phyloP scores from a whole-genome alignment of 2,888 invertebrate species.

The Drosophila macrospina region DNA sequence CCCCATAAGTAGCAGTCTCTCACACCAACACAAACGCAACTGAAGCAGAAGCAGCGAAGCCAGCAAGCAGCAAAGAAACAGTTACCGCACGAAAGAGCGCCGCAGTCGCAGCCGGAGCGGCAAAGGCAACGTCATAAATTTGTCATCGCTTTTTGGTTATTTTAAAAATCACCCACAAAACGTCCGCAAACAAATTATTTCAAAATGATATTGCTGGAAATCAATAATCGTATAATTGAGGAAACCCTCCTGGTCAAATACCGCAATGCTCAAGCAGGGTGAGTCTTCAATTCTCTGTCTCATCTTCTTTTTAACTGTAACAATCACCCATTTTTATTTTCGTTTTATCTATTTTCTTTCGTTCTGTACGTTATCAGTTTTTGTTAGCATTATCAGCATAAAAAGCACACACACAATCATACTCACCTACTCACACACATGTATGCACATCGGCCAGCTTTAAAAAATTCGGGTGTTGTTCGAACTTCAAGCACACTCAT shows the following conservation, averaged over 20 bases:
- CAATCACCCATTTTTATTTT: constrained; percentile 50
- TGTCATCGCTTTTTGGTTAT: constrained; percentile 65
- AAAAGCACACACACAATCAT: constrained; percentile 11
- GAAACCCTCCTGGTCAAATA: constrained; percentile 98
- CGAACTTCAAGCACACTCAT: constrained; percentile 51
- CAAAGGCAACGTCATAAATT: constrained; percentile 79
- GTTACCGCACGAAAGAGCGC: constrained; percentile 69
- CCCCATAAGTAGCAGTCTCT: constrained; percentile 59
- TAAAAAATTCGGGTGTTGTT: constrained; percentile 60
- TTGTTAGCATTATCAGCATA: constrained; percentile 50
- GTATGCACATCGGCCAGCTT: constrained; percentile 4
- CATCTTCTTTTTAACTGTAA: constrained; percentile 43
- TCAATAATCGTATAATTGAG: constrained; percentile 99
- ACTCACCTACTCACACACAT: neutral
- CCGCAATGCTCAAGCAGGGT: constrained; percentile 98
- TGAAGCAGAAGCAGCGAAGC: constrained; percentile 39
- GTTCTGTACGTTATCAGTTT: constrained; percentile 40
- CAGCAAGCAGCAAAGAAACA: constrained; percentile 64
- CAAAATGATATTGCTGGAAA: constrained; percentile 97
- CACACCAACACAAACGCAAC: constrained; percentile 56
- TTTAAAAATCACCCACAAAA: constrained; percentile 23
- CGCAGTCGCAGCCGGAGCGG: constrained; percentile 69
- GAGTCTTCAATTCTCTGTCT: constrained; percentile 68
- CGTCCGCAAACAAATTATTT: constrained; percentile 18
- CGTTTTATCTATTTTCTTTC: constrained; percentile 46